These are phyloP conservation scores for Dendropsophus ebraccatus DNA, from an alignment of 2,113 vertebrate species.

Conservation along the genomic window DNA sequence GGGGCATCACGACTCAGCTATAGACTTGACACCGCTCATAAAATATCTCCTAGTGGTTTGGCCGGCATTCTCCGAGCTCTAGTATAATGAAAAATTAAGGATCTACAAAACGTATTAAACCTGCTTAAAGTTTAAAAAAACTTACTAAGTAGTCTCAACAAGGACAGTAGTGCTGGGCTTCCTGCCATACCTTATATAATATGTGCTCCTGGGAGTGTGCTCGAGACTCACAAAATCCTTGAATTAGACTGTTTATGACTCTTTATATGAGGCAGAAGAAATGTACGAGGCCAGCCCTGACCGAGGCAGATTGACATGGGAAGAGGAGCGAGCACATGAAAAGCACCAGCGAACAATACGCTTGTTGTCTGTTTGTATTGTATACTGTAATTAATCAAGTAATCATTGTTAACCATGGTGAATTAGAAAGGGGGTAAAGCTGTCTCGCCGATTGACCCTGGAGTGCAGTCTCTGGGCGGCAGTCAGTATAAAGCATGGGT, in stretches of 20 bases:
- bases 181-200: conserved; percentile 18
- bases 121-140: conserved; percentile 8
- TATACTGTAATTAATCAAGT: conserved; percentile 29
- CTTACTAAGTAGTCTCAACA: not conserved
- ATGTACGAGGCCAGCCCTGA: not conserved
- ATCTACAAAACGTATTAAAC: conserved; percentile 32
- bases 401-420: conserved; percentile 28
- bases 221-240: conserved; percentile 15
- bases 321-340: conserved; percentile 19
- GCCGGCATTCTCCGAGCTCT: not conserved
- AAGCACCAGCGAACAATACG: not conserved
- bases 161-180: conserved; percentile 8
- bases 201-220: conserved; percentile 33
- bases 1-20: not conserved
- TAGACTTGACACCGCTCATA: not conserved
- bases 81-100: conserved; percentile 8
- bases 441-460: conserved; percentile 13
- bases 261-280: conserved; percentile 13
- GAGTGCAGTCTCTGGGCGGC: not conserved
- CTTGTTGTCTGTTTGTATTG: conserved; percentile 20
- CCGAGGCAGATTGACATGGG: conserved; percentile 35
- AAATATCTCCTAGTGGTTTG: not conserved
- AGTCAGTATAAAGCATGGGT: not conserved
- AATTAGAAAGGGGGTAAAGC: not conserved
- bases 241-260: conserved; percentile 24